Base-by-base conservation (phyloP, 2,888 invertebrate species). In the Melanargia galathea region DNA sequence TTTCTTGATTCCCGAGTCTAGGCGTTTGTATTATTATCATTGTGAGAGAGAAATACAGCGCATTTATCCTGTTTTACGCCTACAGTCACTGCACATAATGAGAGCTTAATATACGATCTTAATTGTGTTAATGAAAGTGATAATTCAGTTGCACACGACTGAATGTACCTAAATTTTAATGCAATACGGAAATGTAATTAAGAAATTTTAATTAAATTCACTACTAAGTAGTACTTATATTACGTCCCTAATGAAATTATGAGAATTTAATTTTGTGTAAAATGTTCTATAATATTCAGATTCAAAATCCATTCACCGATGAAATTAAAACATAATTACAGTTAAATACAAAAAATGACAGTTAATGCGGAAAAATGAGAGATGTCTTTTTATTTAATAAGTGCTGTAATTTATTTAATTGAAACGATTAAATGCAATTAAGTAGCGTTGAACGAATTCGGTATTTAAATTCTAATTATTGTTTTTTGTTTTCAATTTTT, bases 381-480 rank as follows among this genome's bases (percentile, higher is more conserved):
- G 33, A 52, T 48, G 24, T 26, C 8, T 18, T 16, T 18, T 26
- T 13, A 16, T 49, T 49, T 33, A 52, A 33, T 52, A 13, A 33
- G 33, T 6, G 13, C 18, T 18, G 20, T 52, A 52, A 35, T 52
- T 52, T 18, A 20, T 52, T 33, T 35, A 52, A 52, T 52, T 52
- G 33, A 10, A 33, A 33, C 5, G 20, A 20, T 52, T 35, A 52
- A 52, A 52, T 35, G 33, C 33, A 20, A 51, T 51, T 52, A 52
- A 35, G 18, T 18, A 35, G 20, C 52, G 18, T 52, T n/a, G 35
- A 52, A 52, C 35, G 18, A 7, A 8, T 33, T 18, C 52, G 20
- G 33, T 52, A 33, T 52, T 52, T 52, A 51, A 51, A 51, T 30
- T 52, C 2, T 35, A 52, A 52, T 52, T 52, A 7, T 35, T 33